These are phyloP conservation scores for Babylonia areolata DNA, from an alignment of 1,140 invertebrate genomes.

Conservation along the genomic window DNA sequence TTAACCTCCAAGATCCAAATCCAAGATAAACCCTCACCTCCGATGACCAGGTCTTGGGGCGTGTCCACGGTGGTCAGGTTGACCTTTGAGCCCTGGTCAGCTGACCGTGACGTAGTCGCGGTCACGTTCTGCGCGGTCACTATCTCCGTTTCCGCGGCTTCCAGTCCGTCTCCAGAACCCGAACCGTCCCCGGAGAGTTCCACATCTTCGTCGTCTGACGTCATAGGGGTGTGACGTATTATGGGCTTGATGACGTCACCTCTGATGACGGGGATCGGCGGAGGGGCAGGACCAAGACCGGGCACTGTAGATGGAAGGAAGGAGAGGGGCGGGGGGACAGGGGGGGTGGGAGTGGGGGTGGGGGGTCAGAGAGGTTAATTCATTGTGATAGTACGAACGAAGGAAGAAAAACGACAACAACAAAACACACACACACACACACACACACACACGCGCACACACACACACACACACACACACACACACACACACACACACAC, in stretches of 20 bases:
- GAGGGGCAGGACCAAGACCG: slow-evolving; percentile 3
- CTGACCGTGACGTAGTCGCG: neutral
- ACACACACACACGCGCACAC: neutral
- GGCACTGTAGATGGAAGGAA: neutral
- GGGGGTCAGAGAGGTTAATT: too few relatives aligned
- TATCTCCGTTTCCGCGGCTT: neutral
- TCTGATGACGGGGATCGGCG: neutral
- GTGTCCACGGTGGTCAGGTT: neutral
- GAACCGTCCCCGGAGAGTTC: slow-evolving; percentile 22
- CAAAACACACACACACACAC: slow-evolving; percentile 23
- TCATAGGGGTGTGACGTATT: neutral
- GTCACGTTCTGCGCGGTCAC: neutral
- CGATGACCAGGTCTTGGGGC: neutral
- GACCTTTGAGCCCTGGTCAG: neutral
- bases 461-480: neutral
- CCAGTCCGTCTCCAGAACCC: slow-evolving; percentile 10
- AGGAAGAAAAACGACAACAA: neutral
- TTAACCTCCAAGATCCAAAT: too few relatives aligned
- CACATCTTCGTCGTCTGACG: slow-evolving; percentile 31
- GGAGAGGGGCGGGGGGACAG: too few relatives aligned
- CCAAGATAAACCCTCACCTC: too few relatives aligned
- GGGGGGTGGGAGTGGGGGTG: too few relatives aligned
- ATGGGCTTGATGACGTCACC: slow-evolving; percentile 28
- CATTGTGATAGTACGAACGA: neutral
- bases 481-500: neutral